Evolutionary conservation across 64 coral and sea anemone species (phyloP), one percentile per base, ranked within the genome.

Genomic region (Montipora foliosa): DNA sequence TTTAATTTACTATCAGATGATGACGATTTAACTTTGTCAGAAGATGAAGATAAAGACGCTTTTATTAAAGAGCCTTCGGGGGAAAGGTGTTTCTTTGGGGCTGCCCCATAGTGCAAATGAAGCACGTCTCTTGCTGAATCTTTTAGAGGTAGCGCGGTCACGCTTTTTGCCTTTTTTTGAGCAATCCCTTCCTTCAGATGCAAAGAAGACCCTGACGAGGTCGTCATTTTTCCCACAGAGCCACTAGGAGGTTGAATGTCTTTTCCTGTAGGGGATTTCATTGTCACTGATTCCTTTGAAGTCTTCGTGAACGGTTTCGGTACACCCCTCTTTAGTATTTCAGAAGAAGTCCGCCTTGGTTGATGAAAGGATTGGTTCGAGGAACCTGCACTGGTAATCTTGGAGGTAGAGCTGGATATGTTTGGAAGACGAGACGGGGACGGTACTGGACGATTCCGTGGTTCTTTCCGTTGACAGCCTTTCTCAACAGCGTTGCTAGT

Each of bases 371-470:
- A 49, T 46, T 19, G 44, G 20, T 86, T 50, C 3, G 71, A 45
- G 5, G 69, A 48, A 52, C 69, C 57, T 95, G 13, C 16, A 71
- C 22, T 46, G 46, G 45, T 58, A 48, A 90, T 51, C 64, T 90
- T 95, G 72, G 89, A 73, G 12, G 74, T 57, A 25, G 82, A 70
- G 9, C n/a, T 86, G 46, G 62, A 70, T 71, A 86, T 86, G 19
- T 86, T 17, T 86, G 82, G 82, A 7, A 86, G 44, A 86, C 79
- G 89, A 53, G 88, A 75, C 19, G 73, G 79, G 52, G 80, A 90
- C n/a, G 71, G 4, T 10, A 67, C 11, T 46, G 52, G 19, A 16
- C 16, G 44, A 66, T 15, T 66, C 8, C 90, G 75, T 24, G 44
- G 61, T 47, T 95, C 83, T 49, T 44, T n/a, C 22, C 69, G 57